Percentiles rank a stretch among this genome's conserved stretches.
These are phyloP conservation scores for Hydrocynus forskahlii DNA, from an alignment of 2,797 vertebrate species.

Conservation along the genomic window DNA sequence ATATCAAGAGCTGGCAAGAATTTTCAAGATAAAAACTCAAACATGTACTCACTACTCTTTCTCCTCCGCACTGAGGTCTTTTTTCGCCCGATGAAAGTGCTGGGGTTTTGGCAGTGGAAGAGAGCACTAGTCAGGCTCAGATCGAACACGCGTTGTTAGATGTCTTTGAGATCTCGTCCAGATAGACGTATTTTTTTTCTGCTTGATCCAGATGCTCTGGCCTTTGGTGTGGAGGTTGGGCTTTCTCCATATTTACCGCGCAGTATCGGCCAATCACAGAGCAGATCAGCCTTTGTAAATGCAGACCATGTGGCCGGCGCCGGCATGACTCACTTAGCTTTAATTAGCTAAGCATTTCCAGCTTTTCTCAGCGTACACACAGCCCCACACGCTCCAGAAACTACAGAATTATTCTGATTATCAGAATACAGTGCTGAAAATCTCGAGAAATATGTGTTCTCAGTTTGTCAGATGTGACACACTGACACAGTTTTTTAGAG, in stretches of 20 bases:
- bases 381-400: not conserved
- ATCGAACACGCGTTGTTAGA: conserved; percentile 45
- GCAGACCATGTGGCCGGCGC: conserved; percentile 47
- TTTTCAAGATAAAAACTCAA: not conserved
- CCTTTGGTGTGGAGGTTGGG: conserved; percentile 35
- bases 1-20: conserved; percentile 43
- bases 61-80: conserved; percentile 1
- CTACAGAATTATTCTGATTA: not conserved
- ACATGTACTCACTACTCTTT: conserved; percentile 29
- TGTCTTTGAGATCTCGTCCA: conserved; percentile 52
- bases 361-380: conserved; percentile 1
- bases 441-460: not conserved
- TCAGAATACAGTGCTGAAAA: conserved; percentile 16
- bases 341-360: conserved; percentile 57
- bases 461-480: not conserved
- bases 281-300: conserved; percentile 34
- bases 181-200: conserved; percentile 42
- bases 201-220: conserved; percentile 50
- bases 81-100: conserved; percentile 25
- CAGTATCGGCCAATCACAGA: conserved; percentile 38
- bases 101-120: conserved; percentile 45
- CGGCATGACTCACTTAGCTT: conserved; percentile 41
- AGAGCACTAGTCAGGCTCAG: conserved; percentile 15
- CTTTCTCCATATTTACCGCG: conserved; percentile 36
- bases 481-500: not conserved